Conservation (phyloP, 1,140 invertebrate genomes). For the Papilio dardanus region DNA sequence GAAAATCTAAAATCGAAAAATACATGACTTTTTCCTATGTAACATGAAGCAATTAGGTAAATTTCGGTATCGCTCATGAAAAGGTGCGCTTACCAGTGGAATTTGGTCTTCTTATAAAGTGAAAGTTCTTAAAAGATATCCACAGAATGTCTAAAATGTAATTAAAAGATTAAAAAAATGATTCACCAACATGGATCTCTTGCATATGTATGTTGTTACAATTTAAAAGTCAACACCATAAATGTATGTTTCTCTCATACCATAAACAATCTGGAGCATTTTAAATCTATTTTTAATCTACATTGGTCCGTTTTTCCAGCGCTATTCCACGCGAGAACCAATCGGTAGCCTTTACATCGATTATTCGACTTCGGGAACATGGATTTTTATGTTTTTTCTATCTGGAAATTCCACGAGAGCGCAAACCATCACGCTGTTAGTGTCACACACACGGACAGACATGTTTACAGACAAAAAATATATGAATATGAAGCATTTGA, state of each 20-base stretch:
- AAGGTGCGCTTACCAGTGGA: not conserved
- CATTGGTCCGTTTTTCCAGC: not conserved
- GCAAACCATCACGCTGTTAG: slow-evolving; percentile 52
- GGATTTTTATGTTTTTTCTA: slow-evolving; percentile 36
- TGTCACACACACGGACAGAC: slow-evolving; percentile 47
- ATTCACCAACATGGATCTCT: not conserved
- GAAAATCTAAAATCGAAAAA: too few species aligned
- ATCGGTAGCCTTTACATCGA: slow-evolving; percentile 15
- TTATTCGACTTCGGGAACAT: slow-evolving; percentile 29
- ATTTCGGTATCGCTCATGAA: not conserved
- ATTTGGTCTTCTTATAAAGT: not conserved
- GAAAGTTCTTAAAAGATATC: not conserved
- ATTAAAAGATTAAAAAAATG: not conserved
- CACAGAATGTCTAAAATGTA: not conserved
- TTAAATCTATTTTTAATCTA: slow-evolving; percentile 22
- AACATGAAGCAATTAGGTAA: not conserved
- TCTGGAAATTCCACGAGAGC: slow-evolving; percentile 42
- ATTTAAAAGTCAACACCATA: slow-evolving; percentile 15
- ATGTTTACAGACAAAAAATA: slow-evolving; percentile 45
- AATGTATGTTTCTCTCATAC: slow-evolving; percentile 12
- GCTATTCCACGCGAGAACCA: not conserved
- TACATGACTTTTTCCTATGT: too few species aligned
- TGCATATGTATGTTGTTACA: slow-evolving; percentile 2
- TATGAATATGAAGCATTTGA: slow-evolving; percentile 42
- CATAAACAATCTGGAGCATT: not conserved